phyloP scores from a whole-genome alignment of 2,113 vertebrate genomes.

The Chamaetylas fuelleborni region DNA sequence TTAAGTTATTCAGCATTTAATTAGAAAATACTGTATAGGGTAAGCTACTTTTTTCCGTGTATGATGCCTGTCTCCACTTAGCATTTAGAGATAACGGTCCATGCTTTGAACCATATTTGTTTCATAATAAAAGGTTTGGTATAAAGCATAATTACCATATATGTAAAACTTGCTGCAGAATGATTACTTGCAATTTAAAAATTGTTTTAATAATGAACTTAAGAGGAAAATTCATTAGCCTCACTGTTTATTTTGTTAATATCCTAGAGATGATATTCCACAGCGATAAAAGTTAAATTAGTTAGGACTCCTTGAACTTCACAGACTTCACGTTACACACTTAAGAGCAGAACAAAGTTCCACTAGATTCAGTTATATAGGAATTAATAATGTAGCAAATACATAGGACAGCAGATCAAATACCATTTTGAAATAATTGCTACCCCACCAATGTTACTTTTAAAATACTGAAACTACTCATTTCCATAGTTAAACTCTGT shows the following conservation, averaged over 20 bases:
- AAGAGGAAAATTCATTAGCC: conserved; percentile 12
- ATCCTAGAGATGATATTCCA: background rate
- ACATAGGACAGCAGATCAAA: background rate
- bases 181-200: conserved; percentile 34
- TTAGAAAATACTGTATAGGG: background rate
- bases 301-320: background rate
- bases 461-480: background rate
- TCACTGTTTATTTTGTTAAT: conserved; percentile 28
- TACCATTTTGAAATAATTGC: background rate
- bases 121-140: background rate
- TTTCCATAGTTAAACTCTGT: background rate
- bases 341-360: background rate
- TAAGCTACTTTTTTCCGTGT: background rate
- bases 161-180: background rate
- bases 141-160: background rate
- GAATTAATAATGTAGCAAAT: background rate
- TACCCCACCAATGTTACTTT: background rate
- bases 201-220: conserved; percentile 28
- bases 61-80: background rate
- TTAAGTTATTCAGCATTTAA: background rate
- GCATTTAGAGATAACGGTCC: background rate
- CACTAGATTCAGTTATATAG: background rate
- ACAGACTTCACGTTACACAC: background rate
- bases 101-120: background rate
- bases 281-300: background rate